phyloP scores from a whole-genome alignment of 2,888 invertebrate genomes.

The Cryptophagus acutangulus region DNA sequence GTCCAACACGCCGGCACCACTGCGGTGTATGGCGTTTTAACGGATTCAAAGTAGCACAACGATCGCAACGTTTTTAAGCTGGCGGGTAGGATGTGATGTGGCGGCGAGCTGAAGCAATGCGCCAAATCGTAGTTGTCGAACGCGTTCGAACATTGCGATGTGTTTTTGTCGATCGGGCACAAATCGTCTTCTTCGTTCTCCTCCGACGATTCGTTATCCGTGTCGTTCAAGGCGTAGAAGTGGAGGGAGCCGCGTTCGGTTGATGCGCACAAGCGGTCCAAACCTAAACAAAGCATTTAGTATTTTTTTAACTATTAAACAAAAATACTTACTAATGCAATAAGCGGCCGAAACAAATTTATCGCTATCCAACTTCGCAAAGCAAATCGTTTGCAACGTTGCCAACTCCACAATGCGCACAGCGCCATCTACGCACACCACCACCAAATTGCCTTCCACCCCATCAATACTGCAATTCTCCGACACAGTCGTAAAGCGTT shows the following conservation, averaged over 20 bases:
- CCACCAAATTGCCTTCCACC: constrained; percentile 58
- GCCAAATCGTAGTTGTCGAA: constrained; percentile 34
- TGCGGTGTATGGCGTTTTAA: constrained; percentile 69
- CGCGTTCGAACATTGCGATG: constrained; percentile 25
- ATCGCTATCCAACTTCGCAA: constrained; percentile 62
- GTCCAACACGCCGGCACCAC: constrained; percentile 93
- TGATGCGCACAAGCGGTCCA: constrained; percentile 81
- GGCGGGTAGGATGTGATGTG: constrained; percentile 31
- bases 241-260: constrained; percentile 76
- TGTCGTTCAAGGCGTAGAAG: constrained; percentile 72
- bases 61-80: constrained; percentile 60
- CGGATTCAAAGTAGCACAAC: constrained; percentile 70
- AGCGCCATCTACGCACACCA: constrained; percentile 70
- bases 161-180: constrained; percentile 13
- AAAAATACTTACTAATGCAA: constrained; percentile 64
- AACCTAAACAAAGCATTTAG: constrained; percentile 48
- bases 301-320: constrained; percentile 1
- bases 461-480: constrained; percentile 29
- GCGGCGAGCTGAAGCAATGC: constrained; percentile 41
- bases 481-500: constrained; percentile 29
- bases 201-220: constrained; percentile 66
- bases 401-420: constrained; percentile 67
- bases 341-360: constrained; percentile 79
- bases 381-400: constrained; percentile 64
- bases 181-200: constrained; percentile 68